Percentiles rank a stretch among this genome's conserved stretches.
Evolutionary conservation across 2,113 vertebrate genomes (phyloP).

Genomic region (Urocynchramus pylzowi): DNA sequence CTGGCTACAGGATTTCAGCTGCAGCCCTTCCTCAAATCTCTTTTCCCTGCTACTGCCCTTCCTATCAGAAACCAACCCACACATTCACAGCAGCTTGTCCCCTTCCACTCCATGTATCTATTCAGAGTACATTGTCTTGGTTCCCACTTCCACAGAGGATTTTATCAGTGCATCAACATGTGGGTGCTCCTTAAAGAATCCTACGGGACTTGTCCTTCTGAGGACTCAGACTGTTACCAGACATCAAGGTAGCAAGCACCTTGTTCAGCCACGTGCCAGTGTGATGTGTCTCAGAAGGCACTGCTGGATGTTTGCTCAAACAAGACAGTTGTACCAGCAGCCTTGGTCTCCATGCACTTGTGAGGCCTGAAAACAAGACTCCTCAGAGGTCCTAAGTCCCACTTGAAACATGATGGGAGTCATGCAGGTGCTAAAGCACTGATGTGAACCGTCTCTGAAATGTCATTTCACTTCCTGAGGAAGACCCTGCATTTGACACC

Average conservation of each 20-base stretch:
- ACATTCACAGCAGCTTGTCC: not conserved
- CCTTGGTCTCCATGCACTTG: not conserved
- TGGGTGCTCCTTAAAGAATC: not conserved
- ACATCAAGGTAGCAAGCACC: not conserved
- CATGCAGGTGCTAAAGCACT: not conserved
- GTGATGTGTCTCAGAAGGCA: not conserved
- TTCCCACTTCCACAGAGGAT: not conserved
- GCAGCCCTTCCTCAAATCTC: not conserved
- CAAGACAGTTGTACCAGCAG: not conserved
- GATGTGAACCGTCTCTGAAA: not conserved
- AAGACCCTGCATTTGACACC: not conserved
- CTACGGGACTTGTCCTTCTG: not conserved
- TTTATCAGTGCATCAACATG: not conserved
- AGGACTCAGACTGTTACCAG: not conserved
- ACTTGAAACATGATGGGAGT: not conserved
- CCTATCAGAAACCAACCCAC: not conserved
- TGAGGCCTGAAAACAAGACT: not conserved
- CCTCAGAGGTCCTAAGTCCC: not conserved
- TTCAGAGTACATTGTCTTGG: not conserved
- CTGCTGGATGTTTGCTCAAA: not conserved
- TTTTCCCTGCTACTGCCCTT: not conserved
- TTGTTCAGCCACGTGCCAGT: rapidly evolving
- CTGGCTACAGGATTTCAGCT: not conserved
- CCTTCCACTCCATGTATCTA: not conserved
- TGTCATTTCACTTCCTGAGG: not conserved